Evolutionary conservation across 2,888 invertebrate genomes (phyloP), one percentile per base, ranked within the genome.

Genomic region (Sarcophaga subvicina): DNA sequence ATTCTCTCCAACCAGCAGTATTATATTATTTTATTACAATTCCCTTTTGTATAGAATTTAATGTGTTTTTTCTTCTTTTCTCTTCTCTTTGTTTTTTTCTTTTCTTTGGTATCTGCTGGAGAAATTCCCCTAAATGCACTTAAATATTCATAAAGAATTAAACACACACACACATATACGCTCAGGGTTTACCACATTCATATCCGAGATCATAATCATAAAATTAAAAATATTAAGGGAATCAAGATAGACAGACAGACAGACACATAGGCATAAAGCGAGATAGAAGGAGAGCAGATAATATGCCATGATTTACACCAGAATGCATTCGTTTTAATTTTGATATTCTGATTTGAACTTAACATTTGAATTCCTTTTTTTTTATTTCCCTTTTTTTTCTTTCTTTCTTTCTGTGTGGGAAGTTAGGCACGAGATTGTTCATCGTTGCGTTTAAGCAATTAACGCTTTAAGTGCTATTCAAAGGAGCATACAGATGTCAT

Each of bases 141-240:
- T 83, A 83, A 83, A 86, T 83, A 83, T 83, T 86, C 83, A 83
- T 83, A 80, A 86, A 86, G 80, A 54, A 54, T 54, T 64, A 54
- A 47, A 54, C 70, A 75, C 49, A 49, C 27, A 22, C 45, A 37
- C 49, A 70, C 45, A 62, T 37, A 37, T 27, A 70, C 45, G 49
- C 37, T 37, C 37, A 8, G 37, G 37, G 37, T 8, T 49, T 14
- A 49, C 12, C 17, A 17, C 54, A 54, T 54, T 17, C 14, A 54
- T 54, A 54, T 54, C 14, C 37, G 17, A 54, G 17, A 14, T 54
- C 54, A 54, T 54, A 54, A 54, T 54, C 54, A 54, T 12, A 54
- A 12, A 12, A 14, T 17, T 17, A 54, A 54, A 54, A 54, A 54
- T 14, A 54, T 14, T 14, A 54, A 54, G 17, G 17, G 5, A 54